Evolutionary conservation across 1,140 invertebrate genomes (phyloP).

Genomic region (Aphidius ervi): DNA sequence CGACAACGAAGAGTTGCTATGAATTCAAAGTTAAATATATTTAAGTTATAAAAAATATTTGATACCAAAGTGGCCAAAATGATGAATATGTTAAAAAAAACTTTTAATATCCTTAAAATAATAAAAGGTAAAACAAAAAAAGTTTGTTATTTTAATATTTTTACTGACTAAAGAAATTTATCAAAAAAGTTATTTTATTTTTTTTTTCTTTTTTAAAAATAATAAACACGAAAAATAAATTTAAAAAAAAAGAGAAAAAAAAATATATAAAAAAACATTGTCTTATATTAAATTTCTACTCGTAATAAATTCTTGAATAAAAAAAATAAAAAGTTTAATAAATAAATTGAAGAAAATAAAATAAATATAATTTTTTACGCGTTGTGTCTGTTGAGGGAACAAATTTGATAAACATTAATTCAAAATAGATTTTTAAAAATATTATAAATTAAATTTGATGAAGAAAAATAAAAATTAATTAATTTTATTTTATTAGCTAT

Average conservation of each 20-base stretch:
- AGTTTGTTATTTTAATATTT: background rate
- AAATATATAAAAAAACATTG: conserved; percentile 4
- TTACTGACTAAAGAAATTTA: background rate
- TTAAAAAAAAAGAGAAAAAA: conserved; percentile 8
- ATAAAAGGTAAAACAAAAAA: too few relatives aligned
- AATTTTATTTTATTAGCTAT: too few relatives aligned
- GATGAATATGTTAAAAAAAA: too few relatives aligned
- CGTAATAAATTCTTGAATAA: conserved; percentile 10
- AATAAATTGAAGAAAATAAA: conserved; percentile 21
- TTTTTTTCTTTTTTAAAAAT: conserved; percentile 5
- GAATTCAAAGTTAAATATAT: conserved; percentile 24
- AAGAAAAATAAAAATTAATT: too few relatives aligned
- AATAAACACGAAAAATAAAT: background rate
- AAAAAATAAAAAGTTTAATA: conserved; percentile 6
- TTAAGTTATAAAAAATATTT: background rate
- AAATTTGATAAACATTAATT: conserved; percentile 36
- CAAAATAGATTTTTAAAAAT: too few relatives aligned
- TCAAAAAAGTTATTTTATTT: background rate
- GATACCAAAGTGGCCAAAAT: background rate
- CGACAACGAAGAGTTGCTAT: conserved; percentile 51
- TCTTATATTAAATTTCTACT: conserved; percentile 18
- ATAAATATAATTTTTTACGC: conserved; percentile 30
- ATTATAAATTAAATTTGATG: too few relatives aligned
- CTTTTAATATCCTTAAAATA: background rate
- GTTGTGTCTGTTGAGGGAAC: conserved; percentile 45